phyloP scores from a whole-genome alignment of 1,140 invertebrate genomes.

The Ectropis grisescens region DNA sequence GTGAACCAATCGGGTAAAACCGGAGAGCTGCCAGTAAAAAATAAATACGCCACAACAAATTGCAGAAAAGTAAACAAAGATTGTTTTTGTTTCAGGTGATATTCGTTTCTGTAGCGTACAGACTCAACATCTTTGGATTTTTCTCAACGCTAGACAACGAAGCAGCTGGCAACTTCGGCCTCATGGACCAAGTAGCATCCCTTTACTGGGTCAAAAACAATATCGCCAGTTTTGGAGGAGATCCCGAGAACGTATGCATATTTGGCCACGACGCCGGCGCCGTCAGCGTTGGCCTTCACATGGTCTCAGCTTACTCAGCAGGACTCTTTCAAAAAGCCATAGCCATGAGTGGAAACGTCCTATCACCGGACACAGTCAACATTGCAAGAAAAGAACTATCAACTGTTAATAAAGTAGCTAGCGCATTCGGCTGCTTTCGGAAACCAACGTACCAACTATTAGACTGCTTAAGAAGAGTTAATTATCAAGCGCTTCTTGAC shows the following conservation, averaged over 20 bases:
- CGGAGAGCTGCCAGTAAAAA: too few relatives aligned
- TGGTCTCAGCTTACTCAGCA: slow-evolving; percentile 54
- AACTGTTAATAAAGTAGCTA: slow-evolving; percentile 72
- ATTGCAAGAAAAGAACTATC: slow-evolving; percentile 67
- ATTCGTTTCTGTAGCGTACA: slow-evolving; percentile 83
- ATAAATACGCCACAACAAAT: too few relatives aligned
- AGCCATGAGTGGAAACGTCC: slow-evolving; percentile 79
- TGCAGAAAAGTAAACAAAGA: too few relatives aligned
- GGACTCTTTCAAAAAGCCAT: slow-evolving; percentile 68
- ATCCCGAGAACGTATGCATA: slow-evolving; percentile 85
- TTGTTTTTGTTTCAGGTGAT: slow-evolving; percentile 70
- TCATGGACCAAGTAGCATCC: slow-evolving; percentile 92
- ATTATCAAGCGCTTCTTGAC: slow-evolving; percentile 71
- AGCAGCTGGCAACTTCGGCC: slow-evolving; percentile 90
- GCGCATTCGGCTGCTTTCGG: slow-evolving; percentile 76
- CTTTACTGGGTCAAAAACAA: slow-evolving; percentile 89
- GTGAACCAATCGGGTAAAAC: too few relatives aligned
- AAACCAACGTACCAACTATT: slow-evolving; percentile 75
- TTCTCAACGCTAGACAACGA: slow-evolving; percentile 86
- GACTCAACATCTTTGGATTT: slow-evolving; percentile 91
- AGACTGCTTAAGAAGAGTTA: slow-evolving; percentile 76
- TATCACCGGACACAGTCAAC: slow-evolving; percentile 71
- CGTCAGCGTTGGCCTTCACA: slow-evolving; percentile 77
- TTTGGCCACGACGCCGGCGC: slow-evolving; percentile 89
- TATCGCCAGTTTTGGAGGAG: slow-evolving; percentile 89